Evolutionary conservation across 1,140 invertebrate genomes (phyloP), one percentile per base, ranked within the genome.

Genomic region (Reticulitermes speratus): DNA sequence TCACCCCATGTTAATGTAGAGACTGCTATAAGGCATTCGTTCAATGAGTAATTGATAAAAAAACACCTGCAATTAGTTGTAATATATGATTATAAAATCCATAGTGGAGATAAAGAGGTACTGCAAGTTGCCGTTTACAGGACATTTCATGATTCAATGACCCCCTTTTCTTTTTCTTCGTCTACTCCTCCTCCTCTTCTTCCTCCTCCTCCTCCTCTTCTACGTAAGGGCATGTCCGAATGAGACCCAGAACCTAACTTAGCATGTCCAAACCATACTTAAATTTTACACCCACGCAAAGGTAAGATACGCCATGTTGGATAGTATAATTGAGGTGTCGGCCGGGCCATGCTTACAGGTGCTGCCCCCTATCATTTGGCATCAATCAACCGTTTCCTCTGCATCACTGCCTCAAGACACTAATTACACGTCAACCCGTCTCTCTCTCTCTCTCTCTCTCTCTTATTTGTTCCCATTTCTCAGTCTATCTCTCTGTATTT

Each of bases 321-420:
- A 75, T 75, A 75, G 14, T 8, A 75, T 75, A 75, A 75, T 75
- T 75, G 65, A 75, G 65, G 65, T 75, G 65, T 75, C 65, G 65
- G 65, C 8, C n/a, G 65, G n/a, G n/a, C 25, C 65, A 75, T 75
- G 65, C 3, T 75, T 75, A 75, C 65, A 75, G 65, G 65, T 75
- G 65, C 65, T 75, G 65, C 65, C 65, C 65, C 65, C 65, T 75
- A 75, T 75, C 65, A 75, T 75, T 75, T 75, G 65, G 65, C 65
- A 75, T 75, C 65, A 75, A 75, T 75, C 65, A 75, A 75, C 25
- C 65, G 65, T 75, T 75, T n/a, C 65, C 65, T 75, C 11, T 75
- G 65, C 65, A 75, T n/a, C 65, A 75, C 65, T 75, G 65, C 65
- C 65, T 30, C 65, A 75, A 75, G 65, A 75, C n/a, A 75, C 65